Evolutionary conservation across 2,797 vertebrate genomes (phyloP).

Genomic region (Phyllotis vaccarum): DNA sequence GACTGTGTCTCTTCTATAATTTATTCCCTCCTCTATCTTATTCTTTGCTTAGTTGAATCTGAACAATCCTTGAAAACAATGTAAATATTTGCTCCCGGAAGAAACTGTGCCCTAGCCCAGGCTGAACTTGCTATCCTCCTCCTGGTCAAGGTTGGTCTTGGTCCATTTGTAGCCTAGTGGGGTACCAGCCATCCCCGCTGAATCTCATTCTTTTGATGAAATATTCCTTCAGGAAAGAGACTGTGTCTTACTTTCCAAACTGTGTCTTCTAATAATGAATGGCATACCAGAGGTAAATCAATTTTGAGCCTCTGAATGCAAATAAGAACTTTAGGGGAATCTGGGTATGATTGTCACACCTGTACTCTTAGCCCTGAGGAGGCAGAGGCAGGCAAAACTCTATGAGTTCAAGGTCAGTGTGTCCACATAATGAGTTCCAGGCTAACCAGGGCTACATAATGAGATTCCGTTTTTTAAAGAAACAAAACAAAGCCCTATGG

Average conservation of each 20-base stretch:
- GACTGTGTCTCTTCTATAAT: neutral
- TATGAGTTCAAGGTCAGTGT: neutral
- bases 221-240: neutral
- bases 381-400: neutral
- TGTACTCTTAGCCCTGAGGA: neutral
- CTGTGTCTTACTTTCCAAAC: neutral
- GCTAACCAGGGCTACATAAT: neutral
- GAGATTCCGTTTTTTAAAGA: neutral
- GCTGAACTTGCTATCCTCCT: neutral
- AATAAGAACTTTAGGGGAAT: neutral
- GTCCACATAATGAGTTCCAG: neutral
- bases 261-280: neutral
- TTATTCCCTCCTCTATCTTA: neutral
- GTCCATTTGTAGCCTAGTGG: neutral
- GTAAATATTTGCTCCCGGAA: slow-evolving; percentile 16
- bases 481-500: neutral
- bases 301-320: neutral
- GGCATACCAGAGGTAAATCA: neutral
- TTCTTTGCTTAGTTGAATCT: neutral
- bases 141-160: neutral
- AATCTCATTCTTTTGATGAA: neutral
- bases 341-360: no score
- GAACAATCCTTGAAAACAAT: slow-evolving; percentile 23
- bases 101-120: neutral
- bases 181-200: neutral